A percentile compares a stretch with the other conserved stretches of the same genome.
phyloP scores from a whole-genome alignment of 2,888 invertebrate species.

The Megalurothrips usitatus region DNA sequence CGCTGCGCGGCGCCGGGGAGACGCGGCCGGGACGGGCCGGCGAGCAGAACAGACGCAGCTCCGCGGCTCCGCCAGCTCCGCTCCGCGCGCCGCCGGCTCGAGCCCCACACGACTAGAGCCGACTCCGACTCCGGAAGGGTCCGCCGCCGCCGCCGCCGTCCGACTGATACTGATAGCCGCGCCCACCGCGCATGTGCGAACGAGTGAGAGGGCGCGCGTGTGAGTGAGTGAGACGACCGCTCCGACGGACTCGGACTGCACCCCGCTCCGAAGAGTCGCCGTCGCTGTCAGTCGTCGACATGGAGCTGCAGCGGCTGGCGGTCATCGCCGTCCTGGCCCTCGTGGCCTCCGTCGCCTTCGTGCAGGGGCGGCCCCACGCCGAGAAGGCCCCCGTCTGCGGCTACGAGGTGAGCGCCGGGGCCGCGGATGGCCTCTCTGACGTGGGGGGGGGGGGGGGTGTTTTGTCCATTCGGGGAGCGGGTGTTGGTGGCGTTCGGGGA shows the following conservation, averaged over 20 bases:
- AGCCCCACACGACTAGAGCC: neutral
- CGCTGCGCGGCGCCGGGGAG: no score
- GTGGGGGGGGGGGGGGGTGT: no score
- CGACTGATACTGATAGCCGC: no score
- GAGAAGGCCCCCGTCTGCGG: slow-evolving; percentile 7
- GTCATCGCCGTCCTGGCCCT: slow-evolving; percentile 1
- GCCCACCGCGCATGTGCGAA: neutral
- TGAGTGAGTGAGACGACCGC: neutral
- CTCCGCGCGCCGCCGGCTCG: neutral
- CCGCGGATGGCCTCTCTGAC: no score
- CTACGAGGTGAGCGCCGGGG: neutral
- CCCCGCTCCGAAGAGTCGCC: neutral
- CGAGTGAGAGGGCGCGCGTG: neutral
- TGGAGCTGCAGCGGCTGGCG: neutral
- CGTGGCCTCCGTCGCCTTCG: neutral
- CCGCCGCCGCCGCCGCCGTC: no score
- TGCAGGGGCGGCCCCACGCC: neutral
- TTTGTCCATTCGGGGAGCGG: no score
- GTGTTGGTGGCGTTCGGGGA: no score
- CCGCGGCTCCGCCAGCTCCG: neutral
- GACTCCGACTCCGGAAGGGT: neutral
- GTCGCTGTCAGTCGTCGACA: neutral
- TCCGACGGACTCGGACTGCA: neutral
- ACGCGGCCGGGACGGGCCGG: no score
- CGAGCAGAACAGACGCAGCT: neutral